Evolutionary conservation across 2,113 vertebrate species (phyloP).

Genomic region (Siniperca chuatsi): DNA sequence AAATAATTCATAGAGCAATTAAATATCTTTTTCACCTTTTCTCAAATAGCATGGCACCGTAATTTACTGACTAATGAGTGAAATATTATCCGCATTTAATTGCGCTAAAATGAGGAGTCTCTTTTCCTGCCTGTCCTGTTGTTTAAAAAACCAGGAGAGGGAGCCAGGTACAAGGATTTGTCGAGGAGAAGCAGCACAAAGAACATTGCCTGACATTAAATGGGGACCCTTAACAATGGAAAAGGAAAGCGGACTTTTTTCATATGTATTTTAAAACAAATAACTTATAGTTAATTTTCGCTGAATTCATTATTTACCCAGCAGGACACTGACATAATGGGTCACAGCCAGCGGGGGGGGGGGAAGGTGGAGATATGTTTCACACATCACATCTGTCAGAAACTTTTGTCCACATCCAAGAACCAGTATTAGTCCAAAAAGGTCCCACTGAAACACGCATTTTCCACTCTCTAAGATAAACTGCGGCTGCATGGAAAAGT

Average conservation of each 20-base stretch:
- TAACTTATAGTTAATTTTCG: rapidly evolving
- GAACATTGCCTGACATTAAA: constrained; percentile 6
- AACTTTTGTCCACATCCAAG: constrained; percentile 43
- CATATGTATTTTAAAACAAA: background rate
- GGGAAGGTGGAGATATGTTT: constrained; percentile 5
- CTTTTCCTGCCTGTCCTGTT: constrained; percentile 7
- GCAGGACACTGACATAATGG: background rate
- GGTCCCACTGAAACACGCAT: constrained; percentile 22
- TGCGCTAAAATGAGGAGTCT: background rate
- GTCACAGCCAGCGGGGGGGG: background rate
- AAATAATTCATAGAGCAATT: background rate
- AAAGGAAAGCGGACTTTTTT: background rate
- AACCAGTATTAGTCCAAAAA: constrained; percentile 11
- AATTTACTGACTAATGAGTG: background rate
- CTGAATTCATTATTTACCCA: background rate
- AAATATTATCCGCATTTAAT: constrained; percentile 3
- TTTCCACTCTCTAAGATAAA: constrained; percentile 20
- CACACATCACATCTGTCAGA: constrained; percentile 68
- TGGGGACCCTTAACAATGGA: constrained; percentile 23
- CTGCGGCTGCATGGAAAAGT: constrained; percentile 12
- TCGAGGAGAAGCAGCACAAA: constrained; percentile 36
- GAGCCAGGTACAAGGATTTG: constrained; percentile 80
- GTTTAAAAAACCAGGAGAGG: constrained; percentile 79
- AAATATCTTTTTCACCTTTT: background rate
- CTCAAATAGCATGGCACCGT: background rate